Evolutionary conservation across 2,797 vertebrate genomes (phyloP), one percentile per base, ranked within the genome.

Genomic region (Xiphophorus birchmanni): DNA sequence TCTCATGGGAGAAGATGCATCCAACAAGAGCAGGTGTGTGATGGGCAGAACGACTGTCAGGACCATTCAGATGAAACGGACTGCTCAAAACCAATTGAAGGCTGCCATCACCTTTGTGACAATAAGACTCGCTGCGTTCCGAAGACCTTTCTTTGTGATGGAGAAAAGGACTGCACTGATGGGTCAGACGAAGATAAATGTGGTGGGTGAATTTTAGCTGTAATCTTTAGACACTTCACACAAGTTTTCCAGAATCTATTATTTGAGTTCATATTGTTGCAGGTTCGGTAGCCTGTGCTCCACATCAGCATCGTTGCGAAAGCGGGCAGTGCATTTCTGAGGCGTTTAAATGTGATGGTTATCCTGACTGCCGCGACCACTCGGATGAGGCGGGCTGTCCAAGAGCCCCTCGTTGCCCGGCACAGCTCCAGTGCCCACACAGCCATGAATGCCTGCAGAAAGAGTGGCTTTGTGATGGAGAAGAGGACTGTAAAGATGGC

Each of bases 391-490:
- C 86, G 45, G 90, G 89, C 83, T 99, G 98, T 3, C 76, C 89
- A n/a, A 94, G 83, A 69, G 94, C 95, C 0, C 94, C 95, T 0
- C 89, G 74, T 29, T 99, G 98, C 89, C 56, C 75, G 0, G 79
- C 89, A 0, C 93, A 96, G 80, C 89, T 95, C 45, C 93, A 15
- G 0, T 99, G 98, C 82, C 90, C 83, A 0, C 77, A 71, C 74
- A 97, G 96, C 2, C 92, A 97, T 1, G 94, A 97, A 89, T 99
- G 98, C 17, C 89, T 99, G 73, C 88, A 96, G 0, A 93, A 94
- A 42, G 96, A 96, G 21, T 99, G 98, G 98, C 76, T 95, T 56
- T 99, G 98, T 21, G 98, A 99, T 1, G 97, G 96, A 0, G 88
- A 96, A 4, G n/a, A 92, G 0, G 98, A 99, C 95, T 99, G 98